Evolutionary conservation across 2,888 invertebrate genomes (phyloP).

Genomic region (Andrena bicolor): DNA sequence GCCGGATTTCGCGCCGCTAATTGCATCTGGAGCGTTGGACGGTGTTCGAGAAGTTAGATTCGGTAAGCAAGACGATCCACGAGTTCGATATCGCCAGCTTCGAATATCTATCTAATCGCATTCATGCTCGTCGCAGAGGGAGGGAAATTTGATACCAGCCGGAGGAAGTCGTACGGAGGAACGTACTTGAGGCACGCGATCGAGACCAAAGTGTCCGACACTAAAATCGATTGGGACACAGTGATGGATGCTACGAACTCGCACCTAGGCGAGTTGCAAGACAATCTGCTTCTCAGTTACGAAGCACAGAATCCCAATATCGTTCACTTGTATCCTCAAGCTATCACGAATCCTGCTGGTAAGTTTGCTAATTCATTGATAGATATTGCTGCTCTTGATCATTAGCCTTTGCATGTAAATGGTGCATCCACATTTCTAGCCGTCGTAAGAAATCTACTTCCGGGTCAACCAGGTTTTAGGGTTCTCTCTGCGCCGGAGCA

Average conservation of each 20-base stretch:
- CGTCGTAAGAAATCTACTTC: conserved; percentile 83
- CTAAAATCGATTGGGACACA: conserved; percentile 88
- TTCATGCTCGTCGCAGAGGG: conserved; percentile 69
- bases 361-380: conserved; percentile 24
- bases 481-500: conserved; percentile 84
- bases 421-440: conserved; percentile 65
- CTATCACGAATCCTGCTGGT: conserved; percentile 83
- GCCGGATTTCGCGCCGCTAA: conserved; percentile 82
- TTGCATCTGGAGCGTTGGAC: conserved; percentile 81
- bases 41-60: conserved; percentile 80
- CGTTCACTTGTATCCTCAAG: conserved; percentile 85
- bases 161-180: conserved; percentile 81
- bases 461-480: conserved; percentile 84
- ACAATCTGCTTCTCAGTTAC: conserved; percentile 87
- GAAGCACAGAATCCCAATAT: conserved; percentile 88
- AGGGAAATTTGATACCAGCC: conserved; percentile 78
- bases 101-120: not conserved
- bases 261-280: conserved; percentile 87
- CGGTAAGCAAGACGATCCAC: conserved; percentile 78
- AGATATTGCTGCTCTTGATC: not conserved
- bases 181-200: conserved; percentile 78
- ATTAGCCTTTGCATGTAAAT: not conserved
- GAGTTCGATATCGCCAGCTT: not conserved
- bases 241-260: conserved; percentile 87
- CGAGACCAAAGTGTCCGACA: conserved; percentile 80